phyloP scores from a whole-genome alignment of 1,140 invertebrate genomes.

The Cyrtorhinus lividipennis region DNA sequence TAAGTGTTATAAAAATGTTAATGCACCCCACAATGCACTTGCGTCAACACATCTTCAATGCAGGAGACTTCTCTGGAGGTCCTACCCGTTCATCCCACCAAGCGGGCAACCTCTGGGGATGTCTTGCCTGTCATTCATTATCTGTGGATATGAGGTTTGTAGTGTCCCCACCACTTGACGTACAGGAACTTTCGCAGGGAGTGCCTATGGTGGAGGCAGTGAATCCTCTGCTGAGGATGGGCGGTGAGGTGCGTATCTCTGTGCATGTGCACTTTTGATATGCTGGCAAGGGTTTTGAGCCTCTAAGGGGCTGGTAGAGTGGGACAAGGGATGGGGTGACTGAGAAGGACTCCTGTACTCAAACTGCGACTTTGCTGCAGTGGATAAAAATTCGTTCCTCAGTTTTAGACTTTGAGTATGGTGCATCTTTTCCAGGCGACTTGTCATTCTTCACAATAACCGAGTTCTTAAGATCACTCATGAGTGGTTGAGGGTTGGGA shows the following conservation, averaged over 20 bases:
- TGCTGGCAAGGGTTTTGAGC: constrained; percentile 24
- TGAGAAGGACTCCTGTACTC: constrained; percentile 41
- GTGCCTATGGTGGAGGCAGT: constrained; percentile 26
- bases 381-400: constrained; percentile 36
- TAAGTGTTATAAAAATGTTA: too few species aligned
- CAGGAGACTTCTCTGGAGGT: too few species aligned
- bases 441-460: constrained; percentile 66
- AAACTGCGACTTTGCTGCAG: constrained; percentile 35
- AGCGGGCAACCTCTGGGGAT: too few species aligned
- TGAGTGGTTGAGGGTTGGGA: constrained; percentile 41
- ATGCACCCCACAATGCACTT: too few species aligned
- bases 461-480: constrained; percentile 53
- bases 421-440: constrained; percentile 35
- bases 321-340: constrained; percentile 30
- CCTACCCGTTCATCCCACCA: too few species aligned
- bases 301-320: constrained; percentile 19
- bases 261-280: constrained; percentile 24
- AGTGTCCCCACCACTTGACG: too few species aligned
- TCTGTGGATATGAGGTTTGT: too few species aligned
- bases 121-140: too few species aligned
- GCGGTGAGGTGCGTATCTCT: constrained; percentile 23
- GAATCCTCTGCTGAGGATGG: constrained; percentile 28
- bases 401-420: constrained; percentile 48
- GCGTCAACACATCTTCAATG: too few species aligned
- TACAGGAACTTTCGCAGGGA: constrained; percentile 21